phyloP scores from a whole-genome alignment of 2,888 invertebrate species.

The Sarcophaga variegata region DNA sequence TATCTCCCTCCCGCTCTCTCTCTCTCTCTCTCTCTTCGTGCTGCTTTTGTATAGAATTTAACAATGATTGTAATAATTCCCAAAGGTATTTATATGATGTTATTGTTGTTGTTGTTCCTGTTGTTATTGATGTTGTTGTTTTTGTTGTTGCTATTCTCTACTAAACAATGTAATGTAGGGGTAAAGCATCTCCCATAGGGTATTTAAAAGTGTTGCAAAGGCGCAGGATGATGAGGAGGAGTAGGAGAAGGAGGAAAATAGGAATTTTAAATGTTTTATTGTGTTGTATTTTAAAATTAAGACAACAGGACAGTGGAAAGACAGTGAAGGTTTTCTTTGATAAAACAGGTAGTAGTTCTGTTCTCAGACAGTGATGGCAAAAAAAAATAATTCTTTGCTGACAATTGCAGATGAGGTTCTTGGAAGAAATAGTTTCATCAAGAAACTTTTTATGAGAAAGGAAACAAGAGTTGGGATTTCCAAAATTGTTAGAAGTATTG shows the following conservation, averaged over 20 bases:
- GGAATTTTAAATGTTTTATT: background rate
- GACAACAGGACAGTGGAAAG: background rate
- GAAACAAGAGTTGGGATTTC: too few species aligned
- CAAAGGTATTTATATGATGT: constrained; percentile 67
- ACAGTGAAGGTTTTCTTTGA: background rate
- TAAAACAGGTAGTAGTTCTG: constrained; percentile 40
- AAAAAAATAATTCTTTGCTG: background rate
- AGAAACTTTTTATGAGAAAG: too few species aligned
- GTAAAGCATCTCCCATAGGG: too few species aligned
- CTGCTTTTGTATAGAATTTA: constrained; percentile 63
- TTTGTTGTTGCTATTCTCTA: too few species aligned
- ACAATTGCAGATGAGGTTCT: too few species aligned
- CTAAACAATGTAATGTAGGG: too few species aligned
- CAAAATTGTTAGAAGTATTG: too few species aligned
- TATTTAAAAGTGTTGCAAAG: background rate
- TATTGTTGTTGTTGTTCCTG: constrained; percentile 7
- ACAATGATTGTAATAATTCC: constrained; percentile 67
- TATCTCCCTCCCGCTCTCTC: too few species aligned
- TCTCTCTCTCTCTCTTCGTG: background rate
- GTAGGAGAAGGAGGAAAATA: background rate
- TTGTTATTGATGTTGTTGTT: constrained; percentile 13
- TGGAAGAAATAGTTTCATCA: too few species aligned
- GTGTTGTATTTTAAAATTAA: background rate
- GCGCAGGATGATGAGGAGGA: too few species aligned
- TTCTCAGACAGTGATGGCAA: background rate